Conservation (phyloP, 2,888 invertebrate genomes). For the Drosophila anomalata region DNA sequence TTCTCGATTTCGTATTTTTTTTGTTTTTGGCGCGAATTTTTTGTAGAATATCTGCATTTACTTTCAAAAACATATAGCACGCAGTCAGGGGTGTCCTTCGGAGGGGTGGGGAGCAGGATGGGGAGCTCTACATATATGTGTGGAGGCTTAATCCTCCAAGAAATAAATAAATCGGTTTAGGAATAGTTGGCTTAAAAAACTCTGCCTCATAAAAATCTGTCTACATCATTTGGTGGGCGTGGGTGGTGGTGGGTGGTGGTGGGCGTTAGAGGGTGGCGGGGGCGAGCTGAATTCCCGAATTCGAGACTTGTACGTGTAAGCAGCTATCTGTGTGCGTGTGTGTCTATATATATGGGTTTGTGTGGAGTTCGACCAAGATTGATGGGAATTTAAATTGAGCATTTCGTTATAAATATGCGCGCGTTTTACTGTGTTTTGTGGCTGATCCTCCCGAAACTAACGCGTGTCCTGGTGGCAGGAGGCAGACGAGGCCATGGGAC, state of each 20-base stretch:
- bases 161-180: neutral
- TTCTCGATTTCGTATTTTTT: constrained; percentile 15
- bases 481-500: neutral
- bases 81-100: neutral
- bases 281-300: constrained; percentile 16
- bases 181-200: neutral
- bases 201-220: neutral
- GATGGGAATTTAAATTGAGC: constrained; percentile 82
- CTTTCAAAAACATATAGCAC: neutral
- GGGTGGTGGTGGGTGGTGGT: neutral
- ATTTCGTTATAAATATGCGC: constrained; percentile 81
- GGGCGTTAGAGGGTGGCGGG: neutral
- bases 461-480: neutral
- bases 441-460: constrained; percentile 45
- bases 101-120: neutral
- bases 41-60: neutral
- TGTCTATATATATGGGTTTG: constrained; percentile 16
- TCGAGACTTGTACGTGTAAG: constrained; percentile 22
- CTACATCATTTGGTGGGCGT: constrained; percentile 7
- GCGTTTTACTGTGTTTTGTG: constrained; percentile 75
- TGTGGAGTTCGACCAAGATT: constrained; percentile 73
- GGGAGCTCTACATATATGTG: neutral
- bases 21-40: neutral
- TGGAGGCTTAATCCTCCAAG: neutral
- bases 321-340: constrained; percentile 17